A percentile compares a stretch with the other conserved stretches of the same genome.
These are phyloP conservation scores for Gorsachius magnificus DNA, from an alignment of 2,797 vertebrate genomes.

Conservation along the genomic window DNA sequence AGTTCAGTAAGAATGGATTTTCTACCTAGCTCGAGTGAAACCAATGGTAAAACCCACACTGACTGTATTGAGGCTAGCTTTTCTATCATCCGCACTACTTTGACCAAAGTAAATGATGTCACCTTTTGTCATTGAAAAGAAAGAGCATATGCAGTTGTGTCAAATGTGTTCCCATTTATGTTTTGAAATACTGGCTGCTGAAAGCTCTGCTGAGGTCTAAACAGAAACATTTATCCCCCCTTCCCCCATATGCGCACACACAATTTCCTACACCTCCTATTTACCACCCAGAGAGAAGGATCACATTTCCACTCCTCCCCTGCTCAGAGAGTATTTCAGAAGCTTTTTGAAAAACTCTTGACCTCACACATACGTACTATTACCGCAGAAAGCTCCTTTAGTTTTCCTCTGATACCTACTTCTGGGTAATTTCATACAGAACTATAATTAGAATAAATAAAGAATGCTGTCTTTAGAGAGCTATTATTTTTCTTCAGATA, in stretches of 20 bases:
- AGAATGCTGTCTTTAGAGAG: neutral
- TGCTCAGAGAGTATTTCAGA: conserved; percentile 17
- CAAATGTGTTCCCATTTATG: neutral
- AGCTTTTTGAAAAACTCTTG: conserved; percentile 39
- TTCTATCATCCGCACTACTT: neutral
- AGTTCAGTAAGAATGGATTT: neutral
- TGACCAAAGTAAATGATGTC: neutral
- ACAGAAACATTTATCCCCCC: neutral
- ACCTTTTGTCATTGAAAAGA: conserved; percentile 15
- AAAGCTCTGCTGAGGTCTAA: conserved; percentile 16
- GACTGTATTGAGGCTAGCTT: neutral
- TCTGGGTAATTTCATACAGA: neutral
- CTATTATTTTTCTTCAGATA: conserved; percentile 22
- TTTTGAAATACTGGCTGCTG: conserved; percentile 21
- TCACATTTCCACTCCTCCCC: conserved; percentile 32
- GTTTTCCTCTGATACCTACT: conserved; percentile 18
- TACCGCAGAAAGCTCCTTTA: conserved; percentile 16
- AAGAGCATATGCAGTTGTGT: neutral
- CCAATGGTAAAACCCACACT: neutral
- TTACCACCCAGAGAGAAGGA: conserved; percentile 51
- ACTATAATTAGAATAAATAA: conserved; percentile 11
- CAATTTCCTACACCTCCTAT: conserved; percentile 35
- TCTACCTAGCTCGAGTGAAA: neutral
- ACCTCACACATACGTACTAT: conserved; percentile 4
- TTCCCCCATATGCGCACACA: neutral